Conservation (phyloP, 2,113 vertebrate species). For the Coryphaenoides rupestris region DNA sequence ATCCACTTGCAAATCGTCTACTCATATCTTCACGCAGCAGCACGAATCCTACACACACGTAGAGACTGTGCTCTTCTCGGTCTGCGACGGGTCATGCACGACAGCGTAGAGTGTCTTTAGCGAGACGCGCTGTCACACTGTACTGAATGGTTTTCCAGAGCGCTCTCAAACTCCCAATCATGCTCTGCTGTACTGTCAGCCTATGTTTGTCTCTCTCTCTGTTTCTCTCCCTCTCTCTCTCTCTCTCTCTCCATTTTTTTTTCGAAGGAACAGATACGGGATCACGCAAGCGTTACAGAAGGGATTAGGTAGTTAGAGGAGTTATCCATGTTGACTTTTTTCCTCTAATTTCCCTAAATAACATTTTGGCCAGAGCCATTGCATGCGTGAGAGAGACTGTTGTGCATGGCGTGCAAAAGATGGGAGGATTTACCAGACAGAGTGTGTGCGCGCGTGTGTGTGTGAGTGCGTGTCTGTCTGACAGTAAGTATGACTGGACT, state of each 20-base stretch:
- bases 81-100: too few species aligned
- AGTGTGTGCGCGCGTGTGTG: slow-evolving; percentile 33
- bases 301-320: slow-evolving; percentile 61
- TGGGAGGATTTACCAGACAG: neutral
- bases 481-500: too few species aligned
- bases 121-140: too few species aligned
- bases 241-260: too few species aligned
- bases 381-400: neutral
- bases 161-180: too few species aligned
- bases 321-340: slow-evolving; percentile 44
- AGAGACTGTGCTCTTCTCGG: too few species aligned
- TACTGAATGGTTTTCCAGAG: too few species aligned
- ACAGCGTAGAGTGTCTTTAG: too few species aligned
- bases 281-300: slow-evolving; percentile 64
- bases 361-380: slow-evolving; percentile 25
- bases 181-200: too few species aligned
- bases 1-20: too few species aligned
- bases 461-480: neutral
- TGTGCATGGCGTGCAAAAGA: slow-evolving; percentile 8
- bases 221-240: slow-evolving; percentile 4
- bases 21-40: too few species aligned
- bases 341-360: slow-evolving; percentile 46
- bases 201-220: neutral
- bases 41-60: too few species aligned
- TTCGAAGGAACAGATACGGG: slow-evolving; percentile 45